Percentiles rank a stretch among this genome's conserved stretches.
Evolutionary conservation across 1,140 invertebrate species (phyloP).

Genomic region (Streblospio benedicti): DNA sequence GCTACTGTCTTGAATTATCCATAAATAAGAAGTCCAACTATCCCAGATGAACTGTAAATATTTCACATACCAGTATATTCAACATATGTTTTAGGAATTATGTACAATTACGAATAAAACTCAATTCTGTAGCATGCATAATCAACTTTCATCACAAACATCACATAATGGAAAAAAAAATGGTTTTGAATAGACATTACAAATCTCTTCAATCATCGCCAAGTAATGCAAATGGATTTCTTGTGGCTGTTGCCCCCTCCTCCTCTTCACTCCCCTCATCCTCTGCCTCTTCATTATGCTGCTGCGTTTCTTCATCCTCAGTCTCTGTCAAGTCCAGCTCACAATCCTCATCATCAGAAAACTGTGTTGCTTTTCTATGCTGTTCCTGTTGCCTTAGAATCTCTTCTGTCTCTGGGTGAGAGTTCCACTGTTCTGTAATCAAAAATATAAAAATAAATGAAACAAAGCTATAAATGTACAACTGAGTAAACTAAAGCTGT

Average conservation of each 20-base stretch:
- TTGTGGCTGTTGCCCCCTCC: neutral
- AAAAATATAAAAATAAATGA: neutral
- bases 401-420: slow-evolving; percentile 12
- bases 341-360: neutral
- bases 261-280: neutral
- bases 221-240: neutral
- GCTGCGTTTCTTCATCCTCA: neutral
- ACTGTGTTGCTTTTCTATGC: neutral
- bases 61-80: no score
- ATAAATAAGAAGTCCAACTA: no score
- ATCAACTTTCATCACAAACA: no score
- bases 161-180: no score
- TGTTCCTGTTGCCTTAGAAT: slow-evolving; percentile 11
- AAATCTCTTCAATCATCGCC: neutral
- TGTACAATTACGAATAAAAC: no score
- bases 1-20: no score
- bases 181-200: no score
- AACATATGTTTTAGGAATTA: no score
- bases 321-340: no score
- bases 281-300: neutral
- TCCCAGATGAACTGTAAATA: no score
- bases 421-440: slow-evolving; percentile 7
- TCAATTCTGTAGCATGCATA: no score
- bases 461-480: neutral
- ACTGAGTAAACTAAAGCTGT: neutral